Base-by-base conservation (phyloP, 2,797 vertebrate genomes). In the Ambastaia sidthimunki region DNA sequence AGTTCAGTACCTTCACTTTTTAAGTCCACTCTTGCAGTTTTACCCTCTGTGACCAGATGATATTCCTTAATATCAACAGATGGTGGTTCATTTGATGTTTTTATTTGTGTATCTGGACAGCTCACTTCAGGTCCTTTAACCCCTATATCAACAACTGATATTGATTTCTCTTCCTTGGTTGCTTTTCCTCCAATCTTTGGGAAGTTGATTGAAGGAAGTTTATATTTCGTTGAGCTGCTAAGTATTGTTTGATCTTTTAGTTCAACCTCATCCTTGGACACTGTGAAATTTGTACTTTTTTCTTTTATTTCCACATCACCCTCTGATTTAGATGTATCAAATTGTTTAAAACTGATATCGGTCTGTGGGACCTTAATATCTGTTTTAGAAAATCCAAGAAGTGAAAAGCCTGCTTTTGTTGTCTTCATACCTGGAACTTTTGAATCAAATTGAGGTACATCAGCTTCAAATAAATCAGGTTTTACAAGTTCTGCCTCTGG, bases 351-450 rank as follows among this genome's bases (percentile, higher is more conserved):
- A 23, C 19, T 79, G 11, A 83, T 21, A 62, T 83, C 80, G 25
- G 50, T 41, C 4, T 85, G 80, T 52, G 76, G 44, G 23, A 12
- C 28, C 69, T 86, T 85, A 4, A 31, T 37, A 23, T 84, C 80
- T 66, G 77, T 11, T 80, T 81, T 84, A 18, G 85, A 86, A 73
- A 88, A 82, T 57, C 81, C 83, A 67, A 81, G 82, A 41, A 85
- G 44, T 76, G 85, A 83, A 82, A 80, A 69, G 12, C 71, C 75
- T 57, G 74, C n/a, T 63, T 71, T 81, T 34, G 80, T 85, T 1
- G 59, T 47, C 62, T 88, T 89, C 15, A 80, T 67, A 41, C 88
- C 83, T 37, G 34, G 34, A 6, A 6, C 2, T 82, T 75, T 75
- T 52, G 71, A 16, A 55, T 87, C 54, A 31, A 18, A n/a, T 41